phyloP scores from a whole-genome alignment of 2,888 invertebrate species.

The Phortica magna region DNA sequence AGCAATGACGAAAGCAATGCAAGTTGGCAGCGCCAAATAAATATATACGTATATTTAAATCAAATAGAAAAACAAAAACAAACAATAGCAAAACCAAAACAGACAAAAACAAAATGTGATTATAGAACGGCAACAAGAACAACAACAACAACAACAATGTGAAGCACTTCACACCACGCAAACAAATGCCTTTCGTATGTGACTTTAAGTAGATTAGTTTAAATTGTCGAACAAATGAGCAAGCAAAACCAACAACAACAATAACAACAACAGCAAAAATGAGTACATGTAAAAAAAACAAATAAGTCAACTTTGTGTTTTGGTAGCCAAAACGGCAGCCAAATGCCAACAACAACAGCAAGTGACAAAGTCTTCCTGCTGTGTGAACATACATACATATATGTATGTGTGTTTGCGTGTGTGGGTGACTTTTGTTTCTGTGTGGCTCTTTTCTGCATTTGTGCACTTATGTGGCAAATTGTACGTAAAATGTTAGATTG shows the following conservation, averaged over 20 bases:
- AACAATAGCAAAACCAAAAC: not conserved
- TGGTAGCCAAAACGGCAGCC: constrained; percentile 48
- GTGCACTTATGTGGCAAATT: not conserved
- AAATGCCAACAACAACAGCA: constrained; percentile 36
- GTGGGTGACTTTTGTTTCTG: constrained; percentile 57
- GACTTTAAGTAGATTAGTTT: constrained; percentile 23
- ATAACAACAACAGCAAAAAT: constrained; percentile 1
- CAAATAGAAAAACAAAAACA: not conserved
- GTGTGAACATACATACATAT: too few species aligned
- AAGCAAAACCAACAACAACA: not conserved
- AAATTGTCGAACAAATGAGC: not conserved
- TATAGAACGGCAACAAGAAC: not conserved
- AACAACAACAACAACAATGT: not conserved
- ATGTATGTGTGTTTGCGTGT: constrained; percentile 46
- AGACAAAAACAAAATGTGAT: not conserved
- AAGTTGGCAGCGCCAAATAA: constrained; percentile 10
- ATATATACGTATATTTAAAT: constrained; percentile 22
- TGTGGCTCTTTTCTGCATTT: constrained; percentile 18
- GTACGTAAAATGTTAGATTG: constrained; percentile 60
- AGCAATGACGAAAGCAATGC: constrained; percentile 38
- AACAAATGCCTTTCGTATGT: not conserved
- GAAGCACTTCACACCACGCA: not conserved
- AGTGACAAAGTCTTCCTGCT: not conserved
- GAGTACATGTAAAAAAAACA: constrained; percentile 9
- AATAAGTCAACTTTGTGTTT: constrained; percentile 45